These are phyloP conservation scores for Oxyruncus cristatus DNA, from an alignment of 2,113 vertebrate genomes.

Conservation along the genomic window DNA sequence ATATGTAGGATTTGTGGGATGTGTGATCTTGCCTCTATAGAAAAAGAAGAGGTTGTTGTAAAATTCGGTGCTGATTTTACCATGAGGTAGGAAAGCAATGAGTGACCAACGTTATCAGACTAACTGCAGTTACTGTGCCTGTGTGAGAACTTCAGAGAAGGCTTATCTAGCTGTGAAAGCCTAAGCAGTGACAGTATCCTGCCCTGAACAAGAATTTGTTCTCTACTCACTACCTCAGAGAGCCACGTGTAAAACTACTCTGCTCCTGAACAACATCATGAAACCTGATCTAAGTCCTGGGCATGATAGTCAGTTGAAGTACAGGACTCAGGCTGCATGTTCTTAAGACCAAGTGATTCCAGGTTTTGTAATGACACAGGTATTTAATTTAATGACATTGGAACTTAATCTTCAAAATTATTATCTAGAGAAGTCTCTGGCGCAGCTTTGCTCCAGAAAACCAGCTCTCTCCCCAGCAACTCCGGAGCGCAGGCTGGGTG, in stretches of 20 bases:
- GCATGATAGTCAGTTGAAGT: neutral
- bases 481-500: neutral
- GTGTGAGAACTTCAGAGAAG: neutral
- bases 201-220: neutral
- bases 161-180: neutral
- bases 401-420: neutral
- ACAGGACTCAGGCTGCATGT: neutral
- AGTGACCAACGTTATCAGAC: neutral
- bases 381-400: no score
- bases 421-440: neutral
- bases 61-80: neutral
- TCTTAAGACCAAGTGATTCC: neutral
- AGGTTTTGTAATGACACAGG: neutral
- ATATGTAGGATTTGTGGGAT: neutral
- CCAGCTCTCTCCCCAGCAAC: neutral
- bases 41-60: neutral
- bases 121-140: neutral
- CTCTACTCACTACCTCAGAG: constrained; percentile 48
- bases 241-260: neutral
- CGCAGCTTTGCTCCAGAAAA: neutral
- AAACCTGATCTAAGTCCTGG: neutral
- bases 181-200: neutral
- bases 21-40: neutral
- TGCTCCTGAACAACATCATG: neutral
- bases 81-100: neutral